Evolutionary conservation across 2,113 vertebrate species (phyloP).

Genomic region (Manacus vitellinus): DNA sequence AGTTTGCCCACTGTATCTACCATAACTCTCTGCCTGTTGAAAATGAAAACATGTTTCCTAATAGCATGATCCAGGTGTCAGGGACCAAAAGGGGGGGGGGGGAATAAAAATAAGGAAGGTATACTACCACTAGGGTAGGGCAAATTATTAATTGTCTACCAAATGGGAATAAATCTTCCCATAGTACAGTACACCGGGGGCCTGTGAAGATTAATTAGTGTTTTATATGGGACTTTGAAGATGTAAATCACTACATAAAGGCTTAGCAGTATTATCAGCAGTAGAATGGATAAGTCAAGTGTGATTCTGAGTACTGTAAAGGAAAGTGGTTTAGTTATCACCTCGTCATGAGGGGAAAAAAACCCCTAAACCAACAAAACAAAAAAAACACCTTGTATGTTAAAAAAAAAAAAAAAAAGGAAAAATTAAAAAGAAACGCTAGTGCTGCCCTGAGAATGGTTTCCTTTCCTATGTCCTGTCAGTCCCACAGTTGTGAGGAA

Average conservation of each 20-base stretch:
- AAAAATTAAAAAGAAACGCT: neutral
- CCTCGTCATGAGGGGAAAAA: neutral
- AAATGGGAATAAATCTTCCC: conserved; percentile 29
- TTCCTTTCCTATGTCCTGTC: neutral
- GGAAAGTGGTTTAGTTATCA: neutral
- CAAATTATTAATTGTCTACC: conserved; percentile 13
- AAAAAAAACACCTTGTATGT: accelerated
- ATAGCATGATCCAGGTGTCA: neutral
- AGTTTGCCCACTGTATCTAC: neutral
- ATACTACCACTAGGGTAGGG: neutral
- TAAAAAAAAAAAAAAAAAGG: neutral
- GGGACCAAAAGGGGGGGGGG: neutral
- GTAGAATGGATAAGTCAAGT: conserved; percentile 22
- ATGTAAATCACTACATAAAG: conserved; percentile 25
- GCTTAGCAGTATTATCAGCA: conserved; percentile 19
- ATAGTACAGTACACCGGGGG: neutral
- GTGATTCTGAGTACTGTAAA: neutral
- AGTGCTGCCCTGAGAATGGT: neutral
- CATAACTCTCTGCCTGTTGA: neutral
- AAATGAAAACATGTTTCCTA: neutral
- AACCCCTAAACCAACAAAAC: neutral
- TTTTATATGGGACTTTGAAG: conserved; percentile 52
- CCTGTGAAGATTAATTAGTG: conserved; percentile 50
- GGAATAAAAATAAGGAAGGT: neutral
- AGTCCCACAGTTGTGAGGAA: neutral